These are phyloP conservation scores for Tetropium fuscum DNA, from an alignment of 2,888 invertebrate genomes.

Conservation along the genomic window DNA sequence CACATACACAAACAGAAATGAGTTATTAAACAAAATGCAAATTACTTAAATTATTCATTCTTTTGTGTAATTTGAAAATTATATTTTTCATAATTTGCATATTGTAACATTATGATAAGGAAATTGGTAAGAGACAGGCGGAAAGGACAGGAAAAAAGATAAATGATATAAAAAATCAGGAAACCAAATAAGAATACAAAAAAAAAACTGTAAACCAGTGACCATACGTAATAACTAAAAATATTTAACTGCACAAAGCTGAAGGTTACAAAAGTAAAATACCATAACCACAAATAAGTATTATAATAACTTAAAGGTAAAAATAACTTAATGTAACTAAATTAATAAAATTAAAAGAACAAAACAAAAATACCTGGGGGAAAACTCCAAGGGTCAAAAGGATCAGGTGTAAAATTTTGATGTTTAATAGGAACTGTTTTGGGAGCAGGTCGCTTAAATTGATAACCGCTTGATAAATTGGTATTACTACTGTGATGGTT, in stretches of 20 bases:
- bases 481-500: constrained; percentile 48
- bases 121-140: no score
- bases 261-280: constrained; percentile 59
- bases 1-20: neutral
- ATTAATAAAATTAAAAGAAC: constrained; percentile 49
- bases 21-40: constrained; percentile 3
- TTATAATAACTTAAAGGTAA: neutral
- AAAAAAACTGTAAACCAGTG: no score
- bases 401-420: constrained; percentile 64
- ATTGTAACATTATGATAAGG: no score
- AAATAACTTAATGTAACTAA: constrained; percentile 38
- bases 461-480: constrained; percentile 47
- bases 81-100: no score
- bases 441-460: constrained; percentile 55
- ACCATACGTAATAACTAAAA: no score
- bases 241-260: constrained; percentile 50
- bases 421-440: constrained; percentile 59
- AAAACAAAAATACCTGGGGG: constrained; percentile 68
- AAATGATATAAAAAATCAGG: no score
- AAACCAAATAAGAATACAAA: no score
- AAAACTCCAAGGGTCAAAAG: constrained; percentile 73
- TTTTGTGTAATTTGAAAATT: no score
- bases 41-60: neutral
- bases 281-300: constrained; percentile 43
- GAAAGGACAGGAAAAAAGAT: no score